Conservation (phyloP, 2,888 invertebrate species). For the Hemaris fuciformis region DNA sequence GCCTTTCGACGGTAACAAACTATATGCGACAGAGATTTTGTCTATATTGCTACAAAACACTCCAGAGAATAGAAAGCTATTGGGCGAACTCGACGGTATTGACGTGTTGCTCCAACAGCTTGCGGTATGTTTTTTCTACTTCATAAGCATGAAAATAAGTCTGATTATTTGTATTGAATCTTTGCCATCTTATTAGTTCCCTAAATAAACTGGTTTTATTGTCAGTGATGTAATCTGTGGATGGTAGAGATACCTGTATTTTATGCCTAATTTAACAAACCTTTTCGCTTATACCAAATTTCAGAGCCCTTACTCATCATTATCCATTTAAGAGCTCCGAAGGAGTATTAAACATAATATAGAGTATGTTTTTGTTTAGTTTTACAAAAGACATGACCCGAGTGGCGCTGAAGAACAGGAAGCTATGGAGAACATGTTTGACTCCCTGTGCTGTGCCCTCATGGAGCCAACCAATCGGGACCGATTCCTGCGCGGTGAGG, state of each 20-base stretch:
- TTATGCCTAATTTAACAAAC: too few relatives aligned
- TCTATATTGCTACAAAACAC: slow-evolving; percentile 97
- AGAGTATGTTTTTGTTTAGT: slow-evolving; percentile 72
- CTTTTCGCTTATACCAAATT: too few relatives aligned
- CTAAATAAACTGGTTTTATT: too few relatives aligned
- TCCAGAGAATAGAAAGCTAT: slow-evolving; percentile 88
- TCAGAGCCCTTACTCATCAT: too few relatives aligned
- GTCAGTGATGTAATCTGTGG: too few relatives aligned
- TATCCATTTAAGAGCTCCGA: too few relatives aligned
- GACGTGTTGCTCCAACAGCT: slow-evolving; percentile 97
- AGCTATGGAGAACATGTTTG: slow-evolving; percentile 99
- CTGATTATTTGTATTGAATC: neutral
- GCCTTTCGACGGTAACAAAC: slow-evolving; percentile 96
- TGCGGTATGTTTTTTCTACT: slow-evolving; percentile 81
- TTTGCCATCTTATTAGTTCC: too few relatives aligned
- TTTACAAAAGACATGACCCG: slow-evolving; percentile 97
- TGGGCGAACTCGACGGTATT: slow-evolving; percentile 97
- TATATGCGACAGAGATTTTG: slow-evolving; percentile 97
- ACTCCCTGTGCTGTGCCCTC: slow-evolving; percentile 95
- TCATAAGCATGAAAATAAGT: neutral
- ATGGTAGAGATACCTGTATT: too few relatives aligned
- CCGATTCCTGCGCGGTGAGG: slow-evolving; percentile 97
- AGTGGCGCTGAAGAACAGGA: slow-evolving; percentile 95
- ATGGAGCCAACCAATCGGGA: slow-evolving; percentile 94
- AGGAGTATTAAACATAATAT: too few relatives aligned